These are phyloP conservation scores for Andricus quercusramuli DNA, from an alignment of 2,888 invertebrate genomes.

Conservation along the genomic window DNA sequence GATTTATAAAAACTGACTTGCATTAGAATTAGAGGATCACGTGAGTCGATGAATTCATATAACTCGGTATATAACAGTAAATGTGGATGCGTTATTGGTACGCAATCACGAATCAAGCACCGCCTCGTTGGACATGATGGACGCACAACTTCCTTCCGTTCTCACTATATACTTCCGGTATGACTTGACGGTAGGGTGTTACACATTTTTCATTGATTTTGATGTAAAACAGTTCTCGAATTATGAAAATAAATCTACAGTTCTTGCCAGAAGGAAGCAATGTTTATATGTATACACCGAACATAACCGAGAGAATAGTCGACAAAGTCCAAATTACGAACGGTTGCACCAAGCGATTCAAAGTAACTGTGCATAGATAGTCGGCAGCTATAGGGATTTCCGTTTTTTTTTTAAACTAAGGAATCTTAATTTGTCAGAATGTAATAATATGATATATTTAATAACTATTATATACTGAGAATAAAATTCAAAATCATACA, in stretches of 20 bases:
- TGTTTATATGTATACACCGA: constrained; percentile 43
- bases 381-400: no score
- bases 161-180: constrained; percentile 64
- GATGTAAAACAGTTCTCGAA: constrained; percentile 40
- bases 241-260: constrained; percentile 48
- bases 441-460: no score
- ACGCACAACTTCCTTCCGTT: constrained; percentile 67
- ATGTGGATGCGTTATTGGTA: constrained; percentile 46
- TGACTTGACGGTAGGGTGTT: constrained; percentile 48
- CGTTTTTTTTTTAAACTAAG: no score
- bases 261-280: constrained; percentile 47
- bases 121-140: constrained; percentile 63
- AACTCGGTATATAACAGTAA: not conserved
- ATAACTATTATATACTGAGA: no score
- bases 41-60: no score
- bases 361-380: no score
- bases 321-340: not conserved
- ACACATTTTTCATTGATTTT: constrained; percentile 41
- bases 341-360: not conserved
- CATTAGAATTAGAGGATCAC: no score
- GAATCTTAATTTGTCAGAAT: no score
- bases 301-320: constrained; percentile 9
- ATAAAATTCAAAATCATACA: no score
- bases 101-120: constrained; percentile 49
- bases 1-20: no score